Evolutionary conservation across 2,113 vertebrate genomes (phyloP).

Genomic region (Crotalus horridus): DNA sequence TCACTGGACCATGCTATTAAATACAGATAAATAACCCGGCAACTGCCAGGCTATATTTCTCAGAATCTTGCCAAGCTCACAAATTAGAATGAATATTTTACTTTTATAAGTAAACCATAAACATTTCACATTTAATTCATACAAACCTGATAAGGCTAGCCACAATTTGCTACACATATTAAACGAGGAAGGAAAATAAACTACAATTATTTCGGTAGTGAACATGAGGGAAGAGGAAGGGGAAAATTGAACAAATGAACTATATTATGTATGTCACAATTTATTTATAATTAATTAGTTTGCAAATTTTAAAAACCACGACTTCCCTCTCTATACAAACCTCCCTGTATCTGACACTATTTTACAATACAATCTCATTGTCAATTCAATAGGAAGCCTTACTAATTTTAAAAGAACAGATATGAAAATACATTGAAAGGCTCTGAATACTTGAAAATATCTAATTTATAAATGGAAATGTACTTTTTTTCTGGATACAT

Average conservation of each 20-base stretch:
- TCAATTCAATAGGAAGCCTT: background rate
- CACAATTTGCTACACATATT: background rate
- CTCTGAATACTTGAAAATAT: background rate
- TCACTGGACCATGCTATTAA: constrained; percentile 52
- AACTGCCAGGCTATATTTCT: constrained; percentile 42
- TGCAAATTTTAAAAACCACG: background rate
- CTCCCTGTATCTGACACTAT: background rate
- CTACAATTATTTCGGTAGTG: background rate
- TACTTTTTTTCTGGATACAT: background rate
- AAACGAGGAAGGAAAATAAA: background rate
- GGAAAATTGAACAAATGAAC: background rate
- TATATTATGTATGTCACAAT: background rate
- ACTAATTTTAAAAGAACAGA: background rate
- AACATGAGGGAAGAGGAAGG: background rate
- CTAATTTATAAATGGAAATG: background rate
- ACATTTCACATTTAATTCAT: background rate
- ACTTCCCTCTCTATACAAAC: background rate
- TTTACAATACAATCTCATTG: background rate
- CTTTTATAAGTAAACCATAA: background rate
- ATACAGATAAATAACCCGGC: constrained; percentile 56
- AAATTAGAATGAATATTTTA: constrained; percentile 20
- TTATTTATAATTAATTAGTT: background rate
- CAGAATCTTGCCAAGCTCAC: constrained; percentile 13
- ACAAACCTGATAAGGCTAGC: background rate
- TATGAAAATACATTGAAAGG: background rate